phyloP scores from a whole-genome alignment of 1,140 invertebrate species.

The Trichoplusia ni region DNA sequence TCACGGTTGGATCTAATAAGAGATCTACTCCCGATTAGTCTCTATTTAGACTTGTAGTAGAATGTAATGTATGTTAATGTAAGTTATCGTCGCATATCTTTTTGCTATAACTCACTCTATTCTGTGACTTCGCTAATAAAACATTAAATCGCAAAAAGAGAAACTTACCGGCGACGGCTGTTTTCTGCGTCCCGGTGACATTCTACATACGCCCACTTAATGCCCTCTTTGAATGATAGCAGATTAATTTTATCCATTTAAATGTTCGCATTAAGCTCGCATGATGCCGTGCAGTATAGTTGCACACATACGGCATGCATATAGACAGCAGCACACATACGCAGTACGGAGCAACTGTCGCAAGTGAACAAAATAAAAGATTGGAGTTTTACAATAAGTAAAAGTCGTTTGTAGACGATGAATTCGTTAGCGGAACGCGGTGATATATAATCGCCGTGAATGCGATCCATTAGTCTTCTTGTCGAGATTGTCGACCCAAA shows the following conservation, averaged over 20 bases:
- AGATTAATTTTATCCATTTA: neutral
- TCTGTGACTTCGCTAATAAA: neutral
- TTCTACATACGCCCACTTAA: neutral
- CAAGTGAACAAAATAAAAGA: neutral
- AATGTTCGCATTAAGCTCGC: neutral
- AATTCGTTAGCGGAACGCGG: slow-evolving; percentile 49
- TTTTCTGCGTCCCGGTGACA: neutral
- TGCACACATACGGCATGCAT: neutral
- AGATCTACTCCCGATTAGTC: slow-evolving; percentile 1
- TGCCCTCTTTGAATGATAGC: neutral
- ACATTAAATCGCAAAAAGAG: neutral
- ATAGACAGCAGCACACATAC: too few relatives aligned
- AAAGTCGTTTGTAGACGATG: slow-evolving; percentile 47
- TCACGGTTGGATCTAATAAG: neutral
- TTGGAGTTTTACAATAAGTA: slow-evolving; percentile 29
- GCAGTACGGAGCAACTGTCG: neutral
- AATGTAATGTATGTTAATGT: neutral
- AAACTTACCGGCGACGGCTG: neutral
- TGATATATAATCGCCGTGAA: slow-evolving; percentile 53
- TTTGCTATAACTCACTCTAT: neutral
- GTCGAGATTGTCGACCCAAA: slow-evolving; percentile 51
- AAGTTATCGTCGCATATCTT: neutral
- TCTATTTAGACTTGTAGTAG: neutral
- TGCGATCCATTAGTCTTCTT: slow-evolving; percentile 55
- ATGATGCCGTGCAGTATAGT: neutral